phyloP scores from a whole-genome alignment of 2,797 vertebrate genomes.

The Falco rusticolus region DNA sequence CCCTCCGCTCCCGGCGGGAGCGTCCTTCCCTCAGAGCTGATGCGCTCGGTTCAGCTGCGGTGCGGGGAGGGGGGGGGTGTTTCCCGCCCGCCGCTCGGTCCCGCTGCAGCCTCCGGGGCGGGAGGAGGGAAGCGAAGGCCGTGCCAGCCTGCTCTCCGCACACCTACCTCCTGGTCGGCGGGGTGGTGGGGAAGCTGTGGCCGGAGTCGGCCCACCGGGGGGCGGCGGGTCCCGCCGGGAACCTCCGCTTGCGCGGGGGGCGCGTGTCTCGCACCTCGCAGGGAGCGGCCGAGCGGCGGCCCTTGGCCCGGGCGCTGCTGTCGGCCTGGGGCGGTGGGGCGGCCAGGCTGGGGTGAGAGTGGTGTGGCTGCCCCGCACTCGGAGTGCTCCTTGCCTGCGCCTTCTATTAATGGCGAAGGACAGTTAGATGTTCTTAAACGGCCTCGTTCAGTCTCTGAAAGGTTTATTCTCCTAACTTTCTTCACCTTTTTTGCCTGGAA shows the following conservation, averaged over 20 bases:
- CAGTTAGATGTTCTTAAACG: not conserved
- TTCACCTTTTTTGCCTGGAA: not conserved
- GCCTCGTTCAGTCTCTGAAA: not conserved
- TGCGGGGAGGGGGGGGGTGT: accelerated
- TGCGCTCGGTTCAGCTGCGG: not conserved
- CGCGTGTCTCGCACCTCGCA: too few species aligned
- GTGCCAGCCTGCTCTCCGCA: too few species aligned
- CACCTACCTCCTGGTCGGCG: too few species aligned
- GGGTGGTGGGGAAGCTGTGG: too few species aligned
- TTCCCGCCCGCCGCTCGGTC: too few species aligned
- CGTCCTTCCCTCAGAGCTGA: not conserved
- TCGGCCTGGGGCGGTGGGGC: not conserved
- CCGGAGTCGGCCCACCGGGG: too few species aligned
- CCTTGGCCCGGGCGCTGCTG: too few species aligned
- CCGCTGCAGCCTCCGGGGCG: too few species aligned
- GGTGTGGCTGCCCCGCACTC: not conserved
- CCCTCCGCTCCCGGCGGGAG: not conserved
- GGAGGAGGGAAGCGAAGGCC: too few species aligned
- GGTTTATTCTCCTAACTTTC: not conserved
- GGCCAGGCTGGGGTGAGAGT: not conserved
- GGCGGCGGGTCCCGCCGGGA: too few species aligned
- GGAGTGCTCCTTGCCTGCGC: accelerated
- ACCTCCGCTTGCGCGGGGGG: too few species aligned
- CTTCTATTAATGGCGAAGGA: not conserved
- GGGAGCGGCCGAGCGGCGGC: too few species aligned